A percentile compares a stretch with the other conserved stretches of the same genome.
Evolutionary conservation across 2,888 invertebrate genomes (phyloP).

Genomic region (Clostera curtula): DNA sequence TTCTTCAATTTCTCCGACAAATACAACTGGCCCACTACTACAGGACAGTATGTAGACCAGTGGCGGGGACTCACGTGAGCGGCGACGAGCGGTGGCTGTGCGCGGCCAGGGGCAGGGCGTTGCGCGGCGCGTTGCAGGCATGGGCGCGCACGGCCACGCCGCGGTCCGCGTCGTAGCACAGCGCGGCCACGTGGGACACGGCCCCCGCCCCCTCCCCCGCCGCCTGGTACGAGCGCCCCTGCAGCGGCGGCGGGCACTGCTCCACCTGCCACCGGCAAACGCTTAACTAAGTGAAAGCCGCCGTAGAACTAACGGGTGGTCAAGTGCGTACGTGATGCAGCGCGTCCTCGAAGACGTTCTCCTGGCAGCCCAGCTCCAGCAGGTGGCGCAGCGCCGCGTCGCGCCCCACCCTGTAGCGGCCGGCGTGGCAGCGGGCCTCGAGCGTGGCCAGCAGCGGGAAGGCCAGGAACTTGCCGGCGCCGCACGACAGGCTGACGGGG

Average conservation of each 20-base stretch:
- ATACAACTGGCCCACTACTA: no score
- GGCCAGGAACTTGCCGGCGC: constrained; percentile 43
- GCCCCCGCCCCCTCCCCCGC: constrained; percentile 15
- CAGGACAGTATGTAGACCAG: no score
- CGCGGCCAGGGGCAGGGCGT: constrained; percentile 29
- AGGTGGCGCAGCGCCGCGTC: constrained; percentile 38
- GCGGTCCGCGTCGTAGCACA: constrained; percentile 57
- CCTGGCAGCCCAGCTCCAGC: constrained; percentile 63
- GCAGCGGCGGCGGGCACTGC: constrained; percentile 42
- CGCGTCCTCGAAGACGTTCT: constrained; percentile 58
- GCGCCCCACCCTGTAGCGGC: constrained; percentile 36
- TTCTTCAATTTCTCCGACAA: no score
- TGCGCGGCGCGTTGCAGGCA: constrained; percentile 25
- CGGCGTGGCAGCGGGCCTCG: constrained; percentile 40
- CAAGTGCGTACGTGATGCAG: constrained; percentile 39
- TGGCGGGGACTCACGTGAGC: no score
- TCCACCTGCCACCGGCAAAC: constrained; percentile 35
- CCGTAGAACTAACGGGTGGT: neutral
- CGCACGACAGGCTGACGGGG: constrained; percentile 46
- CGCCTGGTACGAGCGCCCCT: constrained; percentile 56
- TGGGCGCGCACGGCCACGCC: constrained; percentile 30
- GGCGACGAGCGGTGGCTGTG: constrained; percentile 40
- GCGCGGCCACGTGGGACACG: constrained; percentile 44
- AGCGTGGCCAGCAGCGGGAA: constrained; percentile 40
- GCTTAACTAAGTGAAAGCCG: neutral